Percentiles rank a stretch among this genome's conserved stretches.
These are phyloP conservation scores for Cercopithecus mona DNA, from an alignment of 2,113 vertebrate species.

Conservation along the genomic window DNA sequence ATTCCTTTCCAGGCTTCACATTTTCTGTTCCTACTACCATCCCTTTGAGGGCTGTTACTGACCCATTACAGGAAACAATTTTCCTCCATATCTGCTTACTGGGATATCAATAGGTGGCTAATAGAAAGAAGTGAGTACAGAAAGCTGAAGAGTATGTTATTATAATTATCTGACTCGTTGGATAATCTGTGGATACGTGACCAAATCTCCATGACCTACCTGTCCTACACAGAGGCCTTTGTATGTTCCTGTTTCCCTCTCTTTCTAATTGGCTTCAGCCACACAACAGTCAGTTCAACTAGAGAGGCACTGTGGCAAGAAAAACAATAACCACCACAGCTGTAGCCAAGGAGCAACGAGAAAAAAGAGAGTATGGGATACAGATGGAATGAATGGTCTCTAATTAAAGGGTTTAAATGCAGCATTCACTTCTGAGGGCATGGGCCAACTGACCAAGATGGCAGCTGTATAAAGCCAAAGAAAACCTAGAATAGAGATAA, in stretches of 20 bases:
- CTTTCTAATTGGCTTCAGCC: background rate
- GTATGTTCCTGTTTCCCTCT: background rate
- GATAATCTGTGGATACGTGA: background rate
- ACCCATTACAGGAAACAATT: background rate
- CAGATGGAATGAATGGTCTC: background rate
- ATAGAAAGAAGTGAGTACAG: background rate
- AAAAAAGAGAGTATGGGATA: background rate
- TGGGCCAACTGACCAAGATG: background rate
- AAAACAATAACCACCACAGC: background rate
- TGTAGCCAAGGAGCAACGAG: background rate
- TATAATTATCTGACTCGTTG: background rate
- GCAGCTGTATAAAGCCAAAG: conserved; percentile 33
- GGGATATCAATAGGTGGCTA: no score
- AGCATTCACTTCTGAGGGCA: background rate
- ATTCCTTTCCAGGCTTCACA: background rate
- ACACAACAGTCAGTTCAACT: background rate
- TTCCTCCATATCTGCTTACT: background rate
- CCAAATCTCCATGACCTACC: background rate
- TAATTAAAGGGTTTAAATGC: conserved; percentile 14
- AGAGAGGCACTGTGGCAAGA: background rate
- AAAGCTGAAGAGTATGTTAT: background rate
- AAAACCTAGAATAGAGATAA: conserved; percentile 50
- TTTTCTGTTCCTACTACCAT: background rate
- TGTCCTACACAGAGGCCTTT: background rate
- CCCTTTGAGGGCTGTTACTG: background rate